Evolutionary conservation across 2,113 vertebrate species (phyloP).

Genomic region (Myrmophylax atrothorax): DNA sequence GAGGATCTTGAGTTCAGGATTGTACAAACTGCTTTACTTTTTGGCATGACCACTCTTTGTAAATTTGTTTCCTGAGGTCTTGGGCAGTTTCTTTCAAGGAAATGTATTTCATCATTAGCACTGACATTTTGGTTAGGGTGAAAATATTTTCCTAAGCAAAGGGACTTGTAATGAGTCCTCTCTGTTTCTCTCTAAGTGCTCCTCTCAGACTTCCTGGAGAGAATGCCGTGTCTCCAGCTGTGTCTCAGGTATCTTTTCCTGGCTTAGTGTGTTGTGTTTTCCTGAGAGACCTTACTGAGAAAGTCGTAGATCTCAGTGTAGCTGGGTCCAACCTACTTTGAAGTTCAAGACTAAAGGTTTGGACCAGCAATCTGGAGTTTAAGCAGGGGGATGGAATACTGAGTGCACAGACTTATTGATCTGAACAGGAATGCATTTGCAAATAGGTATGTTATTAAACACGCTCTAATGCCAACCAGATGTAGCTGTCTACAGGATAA

Average conservation of each 20-base stretch:
- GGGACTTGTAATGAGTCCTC: neutral
- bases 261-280: neutral
- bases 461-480: neutral
- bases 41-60: neutral
- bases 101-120: neutral
- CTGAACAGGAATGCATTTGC: constrained; percentile 16
- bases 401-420: neutral
- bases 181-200: neutral
- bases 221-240: neutral
- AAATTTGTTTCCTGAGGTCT: neutral
- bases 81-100: neutral
- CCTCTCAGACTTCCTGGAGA: neutral
- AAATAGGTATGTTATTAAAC: constrained; percentile 53
- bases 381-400: neutral
- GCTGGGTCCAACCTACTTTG: neutral
- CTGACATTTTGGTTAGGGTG: neutral
- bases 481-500: constrained; percentile 2
- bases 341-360: constrained; percentile 25
- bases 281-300: neutral
- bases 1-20: neutral
- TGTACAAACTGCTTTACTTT: neutral
- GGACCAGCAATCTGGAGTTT: neutral
- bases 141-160: constrained; percentile 1
- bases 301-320: neutral
- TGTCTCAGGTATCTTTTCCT: neutral